Evolutionary conservation across 2,113 vertebrate genomes (phyloP), one percentile per base, ranked within the genome.

Genomic region (Maccullochella peelii): DNA sequence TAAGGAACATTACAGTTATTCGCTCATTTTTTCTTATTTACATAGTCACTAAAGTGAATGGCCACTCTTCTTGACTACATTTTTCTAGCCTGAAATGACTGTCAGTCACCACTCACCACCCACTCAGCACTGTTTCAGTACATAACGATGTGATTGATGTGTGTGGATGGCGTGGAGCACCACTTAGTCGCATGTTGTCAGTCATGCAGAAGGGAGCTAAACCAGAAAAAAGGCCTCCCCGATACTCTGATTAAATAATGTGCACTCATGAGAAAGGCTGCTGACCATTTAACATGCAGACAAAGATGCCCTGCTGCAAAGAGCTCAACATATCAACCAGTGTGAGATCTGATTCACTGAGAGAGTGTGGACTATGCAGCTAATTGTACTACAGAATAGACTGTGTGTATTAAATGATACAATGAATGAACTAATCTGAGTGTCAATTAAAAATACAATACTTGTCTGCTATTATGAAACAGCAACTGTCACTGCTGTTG

Each of bases 81-180:
- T 83, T 83, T 69, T 72, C 25, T 16, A 16, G 16, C 78, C 79
- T 59, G 52, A 85, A 85, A 68, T 57, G 58, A 79, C 82, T 80
- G 73, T 88, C 88, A 87, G 66, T 83, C 87, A 70, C 47, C 79
- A 20, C 82, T 79, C 73, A 33, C 71, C 84, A 86, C 90, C 87
- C 87, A 89, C 90, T 87, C 74, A 67, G 69, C 7, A 27, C 68
- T 40, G 27, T 47, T 65, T 68, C 63, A 67, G 52, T 16, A 21
- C 82, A 90, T 71, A 91, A 90, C 83, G 72, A 82, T 47, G 82
- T 80, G 89, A 91, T 68, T 85, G 89, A 91, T 85, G 81, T 84
- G 78, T 83, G 76, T 89, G 77, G 80, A 67, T 30, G 74, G 36
- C 49, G 40, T 68, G 67, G 68, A 63, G 83, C 9, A 47, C 61